Evolutionary conservation across 2,888 invertebrate genomes (phyloP).

Genomic region (Cordilura impudica): DNA sequence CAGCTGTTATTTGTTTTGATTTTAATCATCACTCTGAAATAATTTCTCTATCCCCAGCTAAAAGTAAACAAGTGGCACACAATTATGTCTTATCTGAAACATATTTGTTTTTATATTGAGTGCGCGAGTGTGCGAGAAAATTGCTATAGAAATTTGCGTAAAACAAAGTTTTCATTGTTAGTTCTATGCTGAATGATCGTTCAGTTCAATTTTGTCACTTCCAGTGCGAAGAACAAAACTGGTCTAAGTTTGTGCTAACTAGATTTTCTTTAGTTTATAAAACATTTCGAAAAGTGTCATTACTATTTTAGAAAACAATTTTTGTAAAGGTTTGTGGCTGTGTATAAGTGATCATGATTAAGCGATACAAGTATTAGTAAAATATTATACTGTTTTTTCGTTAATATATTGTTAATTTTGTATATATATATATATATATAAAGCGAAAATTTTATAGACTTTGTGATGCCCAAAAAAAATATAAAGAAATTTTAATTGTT

Average conservation of each 20-base stretch:
- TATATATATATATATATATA: no score
- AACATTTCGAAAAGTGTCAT: not conserved
- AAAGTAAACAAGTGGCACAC: no score
- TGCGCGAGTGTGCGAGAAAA: not conserved
- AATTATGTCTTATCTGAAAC: no score
- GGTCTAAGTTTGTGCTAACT: not conserved
- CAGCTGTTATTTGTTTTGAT: no score
- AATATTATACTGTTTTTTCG: no score
- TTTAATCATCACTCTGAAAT: no score
- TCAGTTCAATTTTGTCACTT: conserved; percentile 73
- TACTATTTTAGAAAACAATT: not conserved
- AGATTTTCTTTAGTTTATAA: not conserved
- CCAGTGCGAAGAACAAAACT: conserved; percentile 76
- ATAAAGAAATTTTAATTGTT: no score
- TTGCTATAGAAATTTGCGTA: no score
- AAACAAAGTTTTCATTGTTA: conserved; percentile 32
- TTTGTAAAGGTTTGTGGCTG: not conserved
- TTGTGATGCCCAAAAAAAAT: not conserved
- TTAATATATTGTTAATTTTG: no score
- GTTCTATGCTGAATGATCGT: conserved; percentile 13
- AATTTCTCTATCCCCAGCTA: no score
- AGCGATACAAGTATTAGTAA: no score
- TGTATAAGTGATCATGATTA: not conserved
- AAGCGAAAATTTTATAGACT: no score
- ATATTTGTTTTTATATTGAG: not conserved